Conservation (phyloP, 1,140 invertebrate genomes). For the Leptinotarsa lineolata region DNA sequence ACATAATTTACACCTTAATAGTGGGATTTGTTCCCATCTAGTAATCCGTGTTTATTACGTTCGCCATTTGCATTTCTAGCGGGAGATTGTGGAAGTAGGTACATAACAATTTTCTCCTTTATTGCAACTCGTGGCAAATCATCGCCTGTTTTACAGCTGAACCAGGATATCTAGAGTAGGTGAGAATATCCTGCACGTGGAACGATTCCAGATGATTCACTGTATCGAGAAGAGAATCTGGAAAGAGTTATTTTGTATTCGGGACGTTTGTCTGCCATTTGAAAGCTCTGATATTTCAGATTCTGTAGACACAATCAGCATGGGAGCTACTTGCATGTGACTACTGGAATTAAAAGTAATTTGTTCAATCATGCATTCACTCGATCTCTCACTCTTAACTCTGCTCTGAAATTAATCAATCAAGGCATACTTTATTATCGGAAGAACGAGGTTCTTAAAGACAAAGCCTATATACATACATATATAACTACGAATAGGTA, state of each 20-base stretch:
- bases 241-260: too few species aligned
- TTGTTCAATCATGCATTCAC: too few species aligned
- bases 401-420: too few species aligned
- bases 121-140: neutral
- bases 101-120: constrained; percentile 41
- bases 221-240: too few species aligned
- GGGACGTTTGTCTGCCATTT: too few species aligned
- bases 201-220: neutral
- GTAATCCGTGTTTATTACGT: constrained; percentile 48
- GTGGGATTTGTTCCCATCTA: constrained; percentile 51
- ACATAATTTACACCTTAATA: constrained; percentile 54
- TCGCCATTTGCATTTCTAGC: constrained; percentile 48
- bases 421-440: too few species aligned
- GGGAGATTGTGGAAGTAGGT: constrained; percentile 42
- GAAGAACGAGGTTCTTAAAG: too few species aligned
- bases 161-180: neutral
- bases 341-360: too few species aligned
- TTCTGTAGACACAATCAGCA: neutral
- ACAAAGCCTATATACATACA: too few species aligned
- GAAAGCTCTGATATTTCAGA: neutral
- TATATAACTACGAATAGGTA: too few species aligned
- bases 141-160: neutral
- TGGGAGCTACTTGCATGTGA: too few species aligned
- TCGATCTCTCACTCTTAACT: too few species aligned
- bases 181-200: neutral